These are phyloP conservation scores for Diaphora mendica DNA, from an alignment of 2,888 invertebrate genomes.

Conservation along the genomic window DNA sequence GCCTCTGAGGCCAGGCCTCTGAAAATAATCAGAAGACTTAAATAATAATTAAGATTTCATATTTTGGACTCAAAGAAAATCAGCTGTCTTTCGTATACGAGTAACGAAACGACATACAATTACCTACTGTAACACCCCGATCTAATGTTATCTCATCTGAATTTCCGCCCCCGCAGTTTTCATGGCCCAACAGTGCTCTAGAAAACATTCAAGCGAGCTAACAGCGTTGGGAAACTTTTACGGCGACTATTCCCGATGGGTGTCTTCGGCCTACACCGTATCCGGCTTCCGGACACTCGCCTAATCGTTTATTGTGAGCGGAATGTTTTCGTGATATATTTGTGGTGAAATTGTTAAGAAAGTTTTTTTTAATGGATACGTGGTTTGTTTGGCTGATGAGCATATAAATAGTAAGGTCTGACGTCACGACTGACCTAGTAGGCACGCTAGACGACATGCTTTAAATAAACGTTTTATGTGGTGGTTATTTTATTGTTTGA, in stretches of 20 bases:
- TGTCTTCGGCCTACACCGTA: conserved; percentile 52
- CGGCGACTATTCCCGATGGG: conserved; percentile 57
- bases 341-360: conserved; percentile 15
- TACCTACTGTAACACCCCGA: background rate
- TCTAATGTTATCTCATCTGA: background rate
- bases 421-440: background rate
- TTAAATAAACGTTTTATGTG: background rate
- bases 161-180: conserved; percentile 17
- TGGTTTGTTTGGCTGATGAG: background rate
- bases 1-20: too few species aligned
- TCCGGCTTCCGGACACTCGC: conserved; percentile 57
- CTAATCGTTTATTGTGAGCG: conserved; percentile 63
- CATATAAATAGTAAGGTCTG: background rate
- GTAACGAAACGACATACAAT: background rate
- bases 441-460: background rate
- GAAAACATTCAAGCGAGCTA: conserved; percentile 52
- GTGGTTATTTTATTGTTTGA: background rate
- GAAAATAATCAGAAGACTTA: background rate
- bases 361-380: background rate
- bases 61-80: background rate
- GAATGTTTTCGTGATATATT: conserved; percentile 41
- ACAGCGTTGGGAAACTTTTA: conserved; percentile 59
- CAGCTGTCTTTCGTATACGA: background rate
- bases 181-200: conserved; percentile 31
- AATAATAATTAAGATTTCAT: background rate